These are phyloP conservation scores for Caenorhabditis sp. DNA, from an alignment of 2,888 invertebrate genomes.

Conservation along the genomic window DNA sequence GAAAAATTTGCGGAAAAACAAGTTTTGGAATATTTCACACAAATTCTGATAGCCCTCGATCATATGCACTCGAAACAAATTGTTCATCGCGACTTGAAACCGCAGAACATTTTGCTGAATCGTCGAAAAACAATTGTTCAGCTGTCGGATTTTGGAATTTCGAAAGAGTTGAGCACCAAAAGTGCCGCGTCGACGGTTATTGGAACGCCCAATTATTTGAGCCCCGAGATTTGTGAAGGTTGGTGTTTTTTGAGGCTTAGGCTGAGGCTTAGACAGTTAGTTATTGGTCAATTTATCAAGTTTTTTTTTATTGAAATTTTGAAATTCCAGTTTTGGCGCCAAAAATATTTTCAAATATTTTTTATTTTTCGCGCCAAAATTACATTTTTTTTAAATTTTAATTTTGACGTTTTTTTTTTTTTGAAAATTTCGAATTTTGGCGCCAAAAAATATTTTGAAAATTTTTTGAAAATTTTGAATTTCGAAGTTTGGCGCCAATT, in stretches of 20 bases:
- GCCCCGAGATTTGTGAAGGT: slow-evolving; percentile 84
- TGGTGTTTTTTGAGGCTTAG: slow-evolving; percentile 71
- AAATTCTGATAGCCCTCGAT: slow-evolving; percentile 81
- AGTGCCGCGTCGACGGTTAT: slow-evolving; percentile 76
- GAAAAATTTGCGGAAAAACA: slow-evolving; percentile 77
- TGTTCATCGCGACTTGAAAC: slow-evolving; percentile 84
- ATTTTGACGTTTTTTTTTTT: no score
- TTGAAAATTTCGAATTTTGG: no score
- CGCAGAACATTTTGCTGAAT: slow-evolving; percentile 84
- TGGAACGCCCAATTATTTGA: slow-evolving; percentile 84
- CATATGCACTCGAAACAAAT: slow-evolving; percentile 83
- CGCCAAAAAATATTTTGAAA: no score
- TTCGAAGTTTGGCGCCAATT: no score
- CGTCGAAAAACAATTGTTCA: slow-evolving; percentile 73
- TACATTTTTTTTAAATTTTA: no score
- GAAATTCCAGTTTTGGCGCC: no score
- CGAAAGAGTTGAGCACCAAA: slow-evolving; percentile 72
- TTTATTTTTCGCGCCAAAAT: no score
- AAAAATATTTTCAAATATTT: no score
- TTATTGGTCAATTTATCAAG: no score
- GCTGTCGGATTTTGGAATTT: slow-evolving; percentile 58
- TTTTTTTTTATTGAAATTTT: no score
- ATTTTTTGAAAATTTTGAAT: no score
- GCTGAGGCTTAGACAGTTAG: no score
- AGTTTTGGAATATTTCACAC: slow-evolving; percentile 65